A percentile compares a stretch with the other conserved stretches of the same genome.
phyloP scores from a whole-genome alignment of 2,888 invertebrate genomes.

The Hirtodrosophila confusa region DNA sequence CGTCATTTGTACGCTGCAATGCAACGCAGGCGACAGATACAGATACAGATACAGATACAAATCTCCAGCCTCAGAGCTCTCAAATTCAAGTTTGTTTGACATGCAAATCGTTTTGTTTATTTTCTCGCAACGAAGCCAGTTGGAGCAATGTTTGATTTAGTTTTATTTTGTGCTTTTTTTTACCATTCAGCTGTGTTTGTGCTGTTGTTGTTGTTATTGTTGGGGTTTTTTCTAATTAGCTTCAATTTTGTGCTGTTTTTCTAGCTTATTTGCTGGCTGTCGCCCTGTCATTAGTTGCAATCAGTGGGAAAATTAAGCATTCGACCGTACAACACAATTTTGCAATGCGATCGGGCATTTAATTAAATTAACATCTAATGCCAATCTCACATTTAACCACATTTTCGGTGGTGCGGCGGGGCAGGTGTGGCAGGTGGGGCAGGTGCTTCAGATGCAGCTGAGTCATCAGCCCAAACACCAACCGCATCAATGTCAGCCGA shows the following conservation, averaged over 20 bases:
- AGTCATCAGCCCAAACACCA: conserved; percentile 52
- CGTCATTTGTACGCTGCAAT: conserved; percentile 54
- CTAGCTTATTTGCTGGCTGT: conserved; percentile 41
- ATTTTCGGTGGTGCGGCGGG: conserved; percentile 2
- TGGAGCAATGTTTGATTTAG: conserved; percentile 60
- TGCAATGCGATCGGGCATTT: conserved; percentile 56
- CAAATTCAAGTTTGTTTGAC: conserved; percentile 56
- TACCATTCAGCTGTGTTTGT: not conserved
- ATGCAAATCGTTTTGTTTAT: conserved; percentile 72
- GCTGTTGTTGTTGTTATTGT: conserved; percentile 37
- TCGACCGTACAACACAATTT: conserved; percentile 31
- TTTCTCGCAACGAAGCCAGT: conserved; percentile 24
- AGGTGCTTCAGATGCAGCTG: conserved; percentile 45
- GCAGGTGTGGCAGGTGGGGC: conserved; percentile 29
- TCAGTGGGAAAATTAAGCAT: conserved; percentile 70
- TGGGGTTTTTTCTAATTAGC: conserved; percentile 59
- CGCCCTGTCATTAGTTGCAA: conserved; percentile 64
- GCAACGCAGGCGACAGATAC: conserved; percentile 23
- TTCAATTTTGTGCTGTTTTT: conserved; percentile 37
- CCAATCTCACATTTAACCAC: conserved; percentile 48
- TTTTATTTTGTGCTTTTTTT: conserved; percentile 56
- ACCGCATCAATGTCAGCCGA: conserved; percentile 30
- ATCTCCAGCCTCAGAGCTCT: conserved; percentile 18
- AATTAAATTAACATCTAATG: conserved; percentile 64
- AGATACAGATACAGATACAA: conserved; percentile 34